These are phyloP conservation scores for Aplidium turbinatum DNA, from an alignment of 23 tunicate genomes.

Conservation along the genomic window DNA sequence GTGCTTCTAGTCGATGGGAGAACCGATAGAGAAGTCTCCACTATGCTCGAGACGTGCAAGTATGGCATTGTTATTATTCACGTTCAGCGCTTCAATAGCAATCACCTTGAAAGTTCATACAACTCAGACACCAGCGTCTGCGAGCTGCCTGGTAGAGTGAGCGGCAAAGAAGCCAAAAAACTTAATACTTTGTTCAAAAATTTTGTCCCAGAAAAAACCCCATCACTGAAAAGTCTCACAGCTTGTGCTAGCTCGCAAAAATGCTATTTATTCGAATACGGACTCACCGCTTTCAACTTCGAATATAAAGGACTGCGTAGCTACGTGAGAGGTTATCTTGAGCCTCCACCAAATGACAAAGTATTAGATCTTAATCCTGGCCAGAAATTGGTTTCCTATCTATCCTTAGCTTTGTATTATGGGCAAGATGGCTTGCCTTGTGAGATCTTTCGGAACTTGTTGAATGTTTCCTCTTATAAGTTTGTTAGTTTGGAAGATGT, in stretches of 20 bases:
- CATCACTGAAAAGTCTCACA: neutral
- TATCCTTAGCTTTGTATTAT: slow-evolving; percentile 38
- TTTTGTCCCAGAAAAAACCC: neutral
- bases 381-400: slow-evolving; percentile 36
- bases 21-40: neutral
- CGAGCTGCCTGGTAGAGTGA: neutral
- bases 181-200: neutral
- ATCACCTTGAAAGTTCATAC: neutral
- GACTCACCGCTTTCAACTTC: slow-evolving; percentile 39
- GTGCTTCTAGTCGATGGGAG: slow-evolving; percentile 47
- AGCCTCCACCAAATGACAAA: neutral
- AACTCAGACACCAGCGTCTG: neutral
- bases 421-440: slow-evolving; percentile 24
- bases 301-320: slow-evolving; percentile 28
- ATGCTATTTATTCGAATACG: slow-evolving; percentile 37
- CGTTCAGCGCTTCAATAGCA: slow-evolving; percentile 3
- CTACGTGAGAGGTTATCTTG: slow-evolving; percentile 34
- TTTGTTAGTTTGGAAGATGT: slow-evolving; percentile 10
- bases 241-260: neutral
- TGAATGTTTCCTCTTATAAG: neutral
- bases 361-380: slow-evolving; percentile 1
- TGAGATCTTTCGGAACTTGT: slow-evolving; percentile 10
- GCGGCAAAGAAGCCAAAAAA: slow-evolving; percentile 2
- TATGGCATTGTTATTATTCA: neutral
- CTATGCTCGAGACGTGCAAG: neutral